Evolutionary conservation across 2,888 invertebrate genomes (phyloP), one percentile per base, ranked within the genome.

Genomic region (Lypha dubia): DNA sequence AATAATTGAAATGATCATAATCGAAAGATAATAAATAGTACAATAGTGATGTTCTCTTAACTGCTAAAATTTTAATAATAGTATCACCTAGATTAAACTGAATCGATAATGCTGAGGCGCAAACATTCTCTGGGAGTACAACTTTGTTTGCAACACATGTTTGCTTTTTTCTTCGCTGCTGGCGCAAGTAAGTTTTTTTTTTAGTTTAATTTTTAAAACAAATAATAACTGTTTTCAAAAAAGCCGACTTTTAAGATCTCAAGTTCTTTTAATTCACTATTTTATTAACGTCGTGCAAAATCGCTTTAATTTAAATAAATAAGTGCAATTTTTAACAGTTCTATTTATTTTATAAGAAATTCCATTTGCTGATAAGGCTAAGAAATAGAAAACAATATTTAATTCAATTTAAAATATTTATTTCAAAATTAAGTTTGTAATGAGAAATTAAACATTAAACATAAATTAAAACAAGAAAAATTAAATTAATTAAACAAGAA

Each of bases 211-310:
- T 46, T 68, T 65, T 38, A 13, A 35, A 71, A 71, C 22, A 58
- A 70, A 65, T 51, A 51, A 46, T 75, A 51, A 62, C 58, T 60
- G 7, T 46, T 17, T 74, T 62, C 60, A 63, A 81, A 56, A 3
- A 32, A 15, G 76, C 76, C 82, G 82, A 13, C 81, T 51, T 35
- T 24, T 28, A 46, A 46, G 20, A 20, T 20, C 35, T 6, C 53
- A 53, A 20, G 38, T 15, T 62, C n/a, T 38, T 74, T 74, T 13
- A 24, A 5, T 20, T n/a, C 13, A 20, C 51, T 24, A 24, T n/a
- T 71, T 44, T 17, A 44, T 58, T 58, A 20, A 32, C 1, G 17
- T 8, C n/a, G 13, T 13, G 1, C 0, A 70, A 17, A 24, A 38
- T 0, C 35, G 38, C 2, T 35, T 35, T 17, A 51, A 51, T 67